Conservation (phyloP, 2,888 invertebrate genomes). For the Tineola bisselliella region DNA sequence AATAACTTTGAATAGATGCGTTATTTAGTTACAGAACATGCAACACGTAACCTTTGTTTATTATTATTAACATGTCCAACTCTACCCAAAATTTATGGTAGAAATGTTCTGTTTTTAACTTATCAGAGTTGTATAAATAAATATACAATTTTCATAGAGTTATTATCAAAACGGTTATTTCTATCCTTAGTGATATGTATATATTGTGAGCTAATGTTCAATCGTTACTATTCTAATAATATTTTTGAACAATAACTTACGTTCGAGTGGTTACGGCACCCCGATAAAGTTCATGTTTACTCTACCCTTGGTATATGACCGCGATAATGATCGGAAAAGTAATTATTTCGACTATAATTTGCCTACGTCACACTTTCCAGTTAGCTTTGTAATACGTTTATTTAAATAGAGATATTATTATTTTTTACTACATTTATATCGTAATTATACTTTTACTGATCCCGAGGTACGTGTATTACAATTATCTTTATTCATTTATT, state of each 20-base stretch:
- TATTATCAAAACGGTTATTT: too few species aligned
- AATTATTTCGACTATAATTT: not conserved
- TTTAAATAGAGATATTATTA: not conserved
- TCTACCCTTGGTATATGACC: conserved; percentile 1
- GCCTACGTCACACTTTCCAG: not conserved
- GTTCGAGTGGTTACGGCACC: not conserved
- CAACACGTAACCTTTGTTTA: not conserved
- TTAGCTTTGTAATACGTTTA: not conserved
- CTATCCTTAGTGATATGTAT: too few species aligned
- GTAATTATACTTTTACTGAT: too few species aligned
- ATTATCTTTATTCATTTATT: too few species aligned
- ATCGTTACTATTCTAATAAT: not conserved
- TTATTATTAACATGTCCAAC: not conserved
- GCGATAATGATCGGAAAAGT: not conserved
- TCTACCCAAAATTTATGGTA: not conserved
- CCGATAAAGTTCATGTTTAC: conserved; percentile 1
- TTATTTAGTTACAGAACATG: not conserved
- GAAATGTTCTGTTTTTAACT: not conserved
- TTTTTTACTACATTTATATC: too few species aligned
- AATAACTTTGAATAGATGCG: not conserved
- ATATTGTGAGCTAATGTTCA: too few species aligned
- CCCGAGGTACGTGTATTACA: too few species aligned
- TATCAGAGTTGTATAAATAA: too few species aligned
- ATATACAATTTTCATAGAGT: too few species aligned
- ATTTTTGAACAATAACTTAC: not conserved